Base-by-base conservation (phyloP, 2,888 invertebrate genomes). In the Ectemnius cavifrons region DNA sequence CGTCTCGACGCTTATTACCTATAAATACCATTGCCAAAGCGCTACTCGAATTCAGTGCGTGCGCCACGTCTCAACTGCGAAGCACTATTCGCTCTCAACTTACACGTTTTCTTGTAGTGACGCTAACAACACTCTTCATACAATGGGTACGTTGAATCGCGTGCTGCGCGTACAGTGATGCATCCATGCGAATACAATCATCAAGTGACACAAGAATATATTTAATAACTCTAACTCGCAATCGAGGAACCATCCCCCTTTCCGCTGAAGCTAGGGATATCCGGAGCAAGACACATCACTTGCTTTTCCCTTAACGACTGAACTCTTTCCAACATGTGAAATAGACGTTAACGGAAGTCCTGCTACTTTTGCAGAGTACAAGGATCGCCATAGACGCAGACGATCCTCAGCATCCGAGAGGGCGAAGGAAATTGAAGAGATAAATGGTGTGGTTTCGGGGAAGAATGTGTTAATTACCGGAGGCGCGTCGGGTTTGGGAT, bases 391-490 rank as follows among this genome's bases (percentile, higher is more conserved):
- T 4, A 56, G 63, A 60, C 66, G 80, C 45, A 82, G 88, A 52
- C 84, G 87, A 4, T 82, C 86, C 1, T 89, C 88, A 8, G 86
- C 86, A 4, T 84, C 84, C 5, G 89, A 89, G 47, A 89, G 82
- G 62, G 85, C 86, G 2, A 87, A 84, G 45, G 89, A 89, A 56
- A 67, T 86, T n/a, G 89, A 89, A 67, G 80, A 83, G 20, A 89
- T 88, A 67, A 87, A 82, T 56, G 84, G 85, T 4, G 63, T 89
- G 0, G 85, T 90, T 28, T 87, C 87, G 8, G 88, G 86, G 0
- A 90, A 87, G 67, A 89, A 89, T 62, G 80, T 89, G 45, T 61
- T 89, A 0, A 87, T 90, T 68, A 90, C 90, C 28, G 89, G 89
- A 0, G 90, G 90, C 63, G 89, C 86, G 2, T 77, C 84, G 0